Conservation (phyloP, 2,797 vertebrate genomes). For the Macropus fuliginosus region DNA sequence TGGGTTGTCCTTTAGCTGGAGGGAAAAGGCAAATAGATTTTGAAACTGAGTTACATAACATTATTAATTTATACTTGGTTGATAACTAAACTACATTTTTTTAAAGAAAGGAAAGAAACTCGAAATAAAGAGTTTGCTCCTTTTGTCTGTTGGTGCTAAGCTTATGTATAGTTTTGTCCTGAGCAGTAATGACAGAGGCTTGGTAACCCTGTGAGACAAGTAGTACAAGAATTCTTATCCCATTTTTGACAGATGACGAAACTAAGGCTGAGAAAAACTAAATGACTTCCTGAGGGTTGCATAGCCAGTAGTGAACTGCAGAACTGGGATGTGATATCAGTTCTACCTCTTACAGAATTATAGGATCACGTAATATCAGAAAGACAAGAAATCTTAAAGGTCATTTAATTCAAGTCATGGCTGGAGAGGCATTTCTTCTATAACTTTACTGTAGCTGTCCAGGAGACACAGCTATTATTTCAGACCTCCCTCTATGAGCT, state of each 20-base stretch:
- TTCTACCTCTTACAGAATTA: background rate
- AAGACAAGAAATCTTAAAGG: background rate
- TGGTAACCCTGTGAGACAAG: background rate
- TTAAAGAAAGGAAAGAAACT: conserved; percentile 34
- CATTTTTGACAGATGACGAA: background rate
- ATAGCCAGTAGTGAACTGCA: background rate
- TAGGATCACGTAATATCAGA: background rate
- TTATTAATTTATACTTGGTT: conserved; percentile 49
- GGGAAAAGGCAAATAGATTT: conserved; percentile 30
- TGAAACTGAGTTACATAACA: conserved; percentile 48
- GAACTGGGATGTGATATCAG: background rate
- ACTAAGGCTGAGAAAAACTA: background rate
- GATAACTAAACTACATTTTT: conserved; percentile 23
- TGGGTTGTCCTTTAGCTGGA: conserved; percentile 53
- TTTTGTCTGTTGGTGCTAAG: conserved; percentile 1
- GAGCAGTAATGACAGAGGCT: background rate
- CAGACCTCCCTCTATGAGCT: background rate
- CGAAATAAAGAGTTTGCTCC: background rate
- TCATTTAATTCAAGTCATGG: background rate
- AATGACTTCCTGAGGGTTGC: background rate
- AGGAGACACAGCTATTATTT: background rate
- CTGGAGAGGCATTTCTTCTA: background rate
- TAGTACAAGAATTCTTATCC: background rate
- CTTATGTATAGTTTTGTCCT: background rate
- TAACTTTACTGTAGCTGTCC: background rate